Percentiles rank a stretch among this genome's conserved stretches.
These are phyloP conservation scores for Pogonus chalceus DNA, from an alignment of 1,140 invertebrate species.

Conservation along the genomic window DNA sequence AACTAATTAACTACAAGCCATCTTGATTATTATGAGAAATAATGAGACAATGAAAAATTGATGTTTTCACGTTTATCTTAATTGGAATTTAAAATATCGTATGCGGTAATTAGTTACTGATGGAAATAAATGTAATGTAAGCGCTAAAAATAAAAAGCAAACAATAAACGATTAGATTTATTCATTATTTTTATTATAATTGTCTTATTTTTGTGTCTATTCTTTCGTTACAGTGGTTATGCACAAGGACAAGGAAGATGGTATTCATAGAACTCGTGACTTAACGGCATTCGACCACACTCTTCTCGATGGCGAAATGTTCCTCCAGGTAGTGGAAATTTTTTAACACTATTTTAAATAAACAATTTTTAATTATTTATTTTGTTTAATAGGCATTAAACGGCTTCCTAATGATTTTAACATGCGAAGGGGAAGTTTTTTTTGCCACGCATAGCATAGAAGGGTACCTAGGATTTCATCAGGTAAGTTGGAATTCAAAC, in stretches of 20 bases:
- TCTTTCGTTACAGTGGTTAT: slow-evolving; percentile 79
- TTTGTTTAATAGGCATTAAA: slow-evolving; percentile 89
- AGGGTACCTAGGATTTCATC: slow-evolving; percentile 98
- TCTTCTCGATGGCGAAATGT: slow-evolving; percentile 87
- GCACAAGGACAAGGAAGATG: slow-evolving; percentile 83
- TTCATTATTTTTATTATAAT: background rate
- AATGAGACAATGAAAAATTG: slow-evolving; percentile 6
- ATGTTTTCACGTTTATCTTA: slow-evolving; percentile 4
- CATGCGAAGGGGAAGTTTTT: slow-evolving; percentile 97
- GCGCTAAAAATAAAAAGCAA: slow-evolving; percentile 4
- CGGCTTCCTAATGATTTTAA: slow-evolving; percentile 96
- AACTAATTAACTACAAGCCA: slow-evolving; percentile 1
- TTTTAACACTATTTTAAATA: too few species aligned
- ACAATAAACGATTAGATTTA: slow-evolving; percentile 11
- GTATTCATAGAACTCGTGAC: slow-evolving; percentile 61
- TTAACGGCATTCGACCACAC: slow-evolving; percentile 80
- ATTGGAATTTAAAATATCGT: slow-evolving; percentile 6
- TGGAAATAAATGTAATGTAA: background rate
- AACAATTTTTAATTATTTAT: too few species aligned
- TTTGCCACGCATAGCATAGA: slow-evolving; percentile 99
- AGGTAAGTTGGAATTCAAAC: slow-evolving; percentile 54
- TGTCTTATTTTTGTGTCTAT: too few species aligned
- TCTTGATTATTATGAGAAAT: slow-evolving; percentile 3
- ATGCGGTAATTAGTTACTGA: background rate
- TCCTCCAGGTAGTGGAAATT: slow-evolving; percentile 78